Base-by-base conservation (phyloP, 2,797 vertebrate species). In the Staurois parvus region DNA sequence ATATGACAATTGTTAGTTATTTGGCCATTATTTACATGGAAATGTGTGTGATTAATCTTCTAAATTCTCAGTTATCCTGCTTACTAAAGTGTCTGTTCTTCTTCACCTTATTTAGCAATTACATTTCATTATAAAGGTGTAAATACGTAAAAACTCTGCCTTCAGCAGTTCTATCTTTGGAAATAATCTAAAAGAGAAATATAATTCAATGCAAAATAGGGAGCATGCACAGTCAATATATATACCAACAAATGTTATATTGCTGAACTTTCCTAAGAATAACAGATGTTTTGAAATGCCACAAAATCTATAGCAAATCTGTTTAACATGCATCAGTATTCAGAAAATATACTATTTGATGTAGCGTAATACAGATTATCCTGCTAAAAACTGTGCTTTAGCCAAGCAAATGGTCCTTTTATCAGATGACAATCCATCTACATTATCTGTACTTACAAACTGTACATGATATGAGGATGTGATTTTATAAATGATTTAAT, bases 1-100 rank as follows among this genome's bases (percentile, higher is more conserved):
- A 88, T 28, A 28, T 86, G 86, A 85, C 90, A 89, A 86, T 87
- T 84, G 88, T 76, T 40, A 80, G 70, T 34, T 81, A 59, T 88
- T 88, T 66, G 78, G 48, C 81, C 87, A 85, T 91, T 89, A 80
- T 2, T 91, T 88, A 88, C 90, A 86, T 85, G 52, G 85, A 83
- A 88, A 88, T 88, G 79, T 4, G 12, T 52, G 73, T 76, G 72
- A 87, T 91, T 91, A 82, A 90, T 92, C 90, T 85, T 91, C 64
- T 77, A 5, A 85, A 45, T 75, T 90, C 13, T 88, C 85, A 12
- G 73, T 86, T 90, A 72, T 84, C 19, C 32, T 85, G 32, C 40
- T 70, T 89, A 42, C 6, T 37, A 56, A 30, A 28, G 10, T 52
- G 21, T 24, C 52, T n/a, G 26, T 76, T 90, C 82, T 84, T 81